Base-by-base conservation (phyloP, 2,113 vertebrate species). In the Nansenia antarctica region DNA sequence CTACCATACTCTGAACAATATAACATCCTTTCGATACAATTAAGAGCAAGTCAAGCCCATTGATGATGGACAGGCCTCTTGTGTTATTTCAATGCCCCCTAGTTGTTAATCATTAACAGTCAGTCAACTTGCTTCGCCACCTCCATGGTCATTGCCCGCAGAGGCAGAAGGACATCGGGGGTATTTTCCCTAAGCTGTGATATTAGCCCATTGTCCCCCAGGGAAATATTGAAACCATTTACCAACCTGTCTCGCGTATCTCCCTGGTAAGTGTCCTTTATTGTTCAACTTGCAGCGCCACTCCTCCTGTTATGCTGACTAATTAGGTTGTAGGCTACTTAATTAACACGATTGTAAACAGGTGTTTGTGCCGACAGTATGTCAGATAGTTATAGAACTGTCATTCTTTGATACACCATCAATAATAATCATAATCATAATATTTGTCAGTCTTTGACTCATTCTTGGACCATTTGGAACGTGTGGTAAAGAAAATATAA, bases 21-120 rank as follows among this genome's bases (percentile, higher is more conserved):
- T n/a, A n/a, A n/a, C n/a, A n/a, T n/a, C n/a, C n/a, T 49, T 49
- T 49, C n/a, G n/a, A 49, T 49, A 9, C 6, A 49, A 9, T 20
- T 20, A 49, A 4, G 9, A 49, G n/a, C 45, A n/a, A n/a, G n/a
- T 7, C 45, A 49, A 14, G 6, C 45, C n/a, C n/a, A n/a, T n/a
- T n/a, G n/a, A n/a, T n/a, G n/a, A n/a, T n/a, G n/a, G n/a, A n/a
- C n/a, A n/a, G n/a, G n/a, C 24, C 9, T 58, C 8, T 27, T 15
- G 22, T 20, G 30, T 5, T n/a, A 15, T 49, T 60, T 34, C 12
- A 24, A 20, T 32, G 8, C 8, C n/a, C 58, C 5, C 9, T 27
- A 1, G 59, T 34, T 63, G 76, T 78, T 67, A 87, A 89, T 88
- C 22, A 86, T 88, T 87, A 76, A 85, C 84, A 15, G 15, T 69